Evolutionary conservation across 2,888 invertebrate genomes (phyloP), one percentile per base, ranked within the genome.

Genomic region (Hermaeophaga mercurialis): DNA sequence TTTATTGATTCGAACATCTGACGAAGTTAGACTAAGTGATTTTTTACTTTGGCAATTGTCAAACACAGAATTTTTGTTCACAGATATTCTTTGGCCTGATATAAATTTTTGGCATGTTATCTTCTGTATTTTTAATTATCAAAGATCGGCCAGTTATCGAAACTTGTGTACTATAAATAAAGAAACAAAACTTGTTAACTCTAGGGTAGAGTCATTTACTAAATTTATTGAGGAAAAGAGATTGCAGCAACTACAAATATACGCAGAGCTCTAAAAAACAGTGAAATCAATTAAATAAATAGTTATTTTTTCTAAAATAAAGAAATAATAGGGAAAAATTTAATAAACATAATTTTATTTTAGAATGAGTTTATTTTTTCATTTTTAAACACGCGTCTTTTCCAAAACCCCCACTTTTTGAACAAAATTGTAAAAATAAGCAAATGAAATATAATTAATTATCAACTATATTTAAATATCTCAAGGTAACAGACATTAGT

Each of bases 21-120:
- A 98, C 12, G 99, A 99, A 82, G 88, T 91, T 8, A 65, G 77
- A 34, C 66, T 78, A 19, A 78, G 77, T 63, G 77, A 78, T 65
- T 99, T 97, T 74, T 83, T 98, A 69, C 81, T 97, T 65, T 98
- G 96, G 96, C 97, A 97, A 88, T 91, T 91, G 78, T 83, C 88
- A 28, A 85, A 87, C 69, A 86, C 92, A 5, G 88, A 91, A 39
- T 76, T 99, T 33, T 90, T 91, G 73, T 99, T 98, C 78, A 86
- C 91, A 1, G 84, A 90, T 61, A 91, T 92, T 0, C 78, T 98
- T 26, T 99, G 99, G 99, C 99, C 99, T 1, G 96, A 96, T 73
- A 95, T 98, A 73, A 87, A 86, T 36, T 84, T 95, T 58, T 97
- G 95, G 94, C 90, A 97, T 78, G 84, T 99, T 46, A 79, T 96